Evolutionary conservation across 2,888 invertebrate genomes (phyloP).

Genomic region (Cephus spinipes): DNA sequence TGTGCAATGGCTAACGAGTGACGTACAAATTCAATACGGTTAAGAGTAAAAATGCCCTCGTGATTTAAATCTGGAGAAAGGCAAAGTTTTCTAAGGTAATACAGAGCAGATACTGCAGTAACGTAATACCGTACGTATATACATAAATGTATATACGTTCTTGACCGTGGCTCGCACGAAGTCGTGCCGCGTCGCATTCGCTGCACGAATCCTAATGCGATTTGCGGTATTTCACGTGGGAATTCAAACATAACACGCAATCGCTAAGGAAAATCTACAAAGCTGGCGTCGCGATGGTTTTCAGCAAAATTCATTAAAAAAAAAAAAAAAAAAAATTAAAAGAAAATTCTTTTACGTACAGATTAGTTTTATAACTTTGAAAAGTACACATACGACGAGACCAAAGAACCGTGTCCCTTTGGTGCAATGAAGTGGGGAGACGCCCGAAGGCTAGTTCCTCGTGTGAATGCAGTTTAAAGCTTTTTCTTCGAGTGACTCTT

Average conservation of each 20-base stretch:
- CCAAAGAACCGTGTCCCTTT: background rate
- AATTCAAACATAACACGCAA: background rate
- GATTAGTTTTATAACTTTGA: background rate
- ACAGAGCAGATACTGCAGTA: background rate
- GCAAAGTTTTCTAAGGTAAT: background rate
- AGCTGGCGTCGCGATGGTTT: background rate
- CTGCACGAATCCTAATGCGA: background rate
- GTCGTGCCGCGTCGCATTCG: background rate
- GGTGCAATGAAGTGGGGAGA: background rate
- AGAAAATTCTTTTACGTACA: background rate
- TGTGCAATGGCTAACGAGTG: too few relatives aligned
- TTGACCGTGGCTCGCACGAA: background rate
- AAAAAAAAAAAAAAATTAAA: background rate
- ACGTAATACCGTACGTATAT: slow-evolving; percentile 11
- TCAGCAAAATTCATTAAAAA: background rate
- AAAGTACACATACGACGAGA: background rate
- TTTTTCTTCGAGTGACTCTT: slow-evolving; percentile 18
- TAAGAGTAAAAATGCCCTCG: too few relatives aligned
- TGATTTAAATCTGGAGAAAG: background rate
- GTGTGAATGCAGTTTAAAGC: slow-evolving; percentile 16
- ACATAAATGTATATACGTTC: background rate
- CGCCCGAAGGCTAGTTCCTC: background rate
- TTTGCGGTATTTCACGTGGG: background rate
- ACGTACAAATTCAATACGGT: too few relatives aligned
- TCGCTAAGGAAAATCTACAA: background rate